A percentile compares a stretch with the other conserved stretches of the same genome.
Conservation (phyloP, 2,888 invertebrate species). For the Caenorhabditis macrosperma region DNA sequence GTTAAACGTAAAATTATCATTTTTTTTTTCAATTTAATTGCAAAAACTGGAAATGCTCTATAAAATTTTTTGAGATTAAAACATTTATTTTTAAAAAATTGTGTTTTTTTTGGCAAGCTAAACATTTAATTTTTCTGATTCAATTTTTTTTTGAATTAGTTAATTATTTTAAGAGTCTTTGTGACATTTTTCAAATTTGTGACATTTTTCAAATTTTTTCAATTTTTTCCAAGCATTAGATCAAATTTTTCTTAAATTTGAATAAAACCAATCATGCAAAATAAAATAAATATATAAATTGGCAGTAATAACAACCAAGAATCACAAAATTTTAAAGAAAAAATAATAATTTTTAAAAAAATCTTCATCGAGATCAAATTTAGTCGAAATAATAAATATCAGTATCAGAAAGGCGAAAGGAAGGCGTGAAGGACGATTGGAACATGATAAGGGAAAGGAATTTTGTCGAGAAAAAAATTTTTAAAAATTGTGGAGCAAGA, state of each 20-base stretch:
- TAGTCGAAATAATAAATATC: not conserved
- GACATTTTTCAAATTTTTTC: not conserved
- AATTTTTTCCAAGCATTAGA: not conserved
- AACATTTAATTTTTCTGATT: too few relatives aligned
- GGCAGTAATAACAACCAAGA: not conserved
- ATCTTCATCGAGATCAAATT: not conserved
- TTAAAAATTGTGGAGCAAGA: not conserved
- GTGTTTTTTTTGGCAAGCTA: too few relatives aligned
- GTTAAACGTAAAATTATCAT: not conserved
- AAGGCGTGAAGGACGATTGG: not conserved
- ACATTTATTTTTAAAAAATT: not conserved
- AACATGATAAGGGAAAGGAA: not conserved
- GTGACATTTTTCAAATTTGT: too few relatives aligned
- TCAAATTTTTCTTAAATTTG: not conserved
- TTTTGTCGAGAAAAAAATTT: not conserved
- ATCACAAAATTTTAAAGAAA: not conserved
- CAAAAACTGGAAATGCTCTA: not conserved
- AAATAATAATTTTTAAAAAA: slow-evolving; percentile 1
- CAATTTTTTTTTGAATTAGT: too few relatives aligned
- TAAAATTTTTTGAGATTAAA: too few relatives aligned
- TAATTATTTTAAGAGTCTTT: too few relatives aligned
- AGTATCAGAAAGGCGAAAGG: not conserved
- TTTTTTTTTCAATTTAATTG: not conserved
- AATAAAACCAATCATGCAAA: not conserved
- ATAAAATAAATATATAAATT: not conserved